phyloP scores from a whole-genome alignment of 1,140 invertebrate genomes.

The Musca domestica region DNA sequence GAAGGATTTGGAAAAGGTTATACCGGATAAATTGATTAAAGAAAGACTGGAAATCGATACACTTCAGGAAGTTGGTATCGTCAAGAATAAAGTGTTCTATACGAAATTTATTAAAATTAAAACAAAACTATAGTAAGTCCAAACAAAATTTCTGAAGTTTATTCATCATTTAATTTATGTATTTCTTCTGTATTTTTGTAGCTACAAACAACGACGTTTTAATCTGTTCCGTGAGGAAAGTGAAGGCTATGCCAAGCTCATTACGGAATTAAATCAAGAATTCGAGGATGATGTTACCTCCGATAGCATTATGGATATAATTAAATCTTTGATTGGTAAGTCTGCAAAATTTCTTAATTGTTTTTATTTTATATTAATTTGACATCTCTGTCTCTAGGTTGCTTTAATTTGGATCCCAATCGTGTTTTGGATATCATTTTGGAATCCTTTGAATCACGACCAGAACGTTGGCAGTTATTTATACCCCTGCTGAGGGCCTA shows the following conservation, averaged over 20 bases:
- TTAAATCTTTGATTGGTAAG: conserved; percentile 89
- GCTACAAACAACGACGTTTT: conserved; percentile 99
- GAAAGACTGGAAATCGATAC: conserved; percentile 93
- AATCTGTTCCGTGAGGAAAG: conserved; percentile 98
- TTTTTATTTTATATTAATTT: neutral
- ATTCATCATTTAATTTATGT: conserved; percentile 25
- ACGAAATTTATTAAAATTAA: conserved; percentile 98
- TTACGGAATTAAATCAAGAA: conserved; percentile 93
- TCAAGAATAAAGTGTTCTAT: conserved; percentile 90
- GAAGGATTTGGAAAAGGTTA: conserved; percentile 74
- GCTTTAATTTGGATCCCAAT: conserved; percentile 98
- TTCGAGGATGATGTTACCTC: conserved; percentile 65
- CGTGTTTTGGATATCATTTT: conserved; percentile 94
- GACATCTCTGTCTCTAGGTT: conserved; percentile 66
- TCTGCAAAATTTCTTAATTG: neutral
- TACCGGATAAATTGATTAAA: conserved; percentile 83
- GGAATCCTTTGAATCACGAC: conserved; percentile 92
- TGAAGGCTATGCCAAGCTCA: conserved; percentile 97
- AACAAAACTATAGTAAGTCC: conserved; percentile 94
- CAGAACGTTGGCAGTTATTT: conserved; percentile 73
- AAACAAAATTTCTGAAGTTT: conserved; percentile 44
- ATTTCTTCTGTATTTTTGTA: conserved; percentile 60
- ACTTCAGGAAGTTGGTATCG: conserved; percentile 84
- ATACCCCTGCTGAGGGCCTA: conserved; percentile 81
- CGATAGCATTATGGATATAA: conserved; percentile 73